Evolutionary conservation across 2,888 invertebrate species (phyloP), one percentile per base, ranked within the genome.

Genomic region (Raillietiella orientalis): DNA sequence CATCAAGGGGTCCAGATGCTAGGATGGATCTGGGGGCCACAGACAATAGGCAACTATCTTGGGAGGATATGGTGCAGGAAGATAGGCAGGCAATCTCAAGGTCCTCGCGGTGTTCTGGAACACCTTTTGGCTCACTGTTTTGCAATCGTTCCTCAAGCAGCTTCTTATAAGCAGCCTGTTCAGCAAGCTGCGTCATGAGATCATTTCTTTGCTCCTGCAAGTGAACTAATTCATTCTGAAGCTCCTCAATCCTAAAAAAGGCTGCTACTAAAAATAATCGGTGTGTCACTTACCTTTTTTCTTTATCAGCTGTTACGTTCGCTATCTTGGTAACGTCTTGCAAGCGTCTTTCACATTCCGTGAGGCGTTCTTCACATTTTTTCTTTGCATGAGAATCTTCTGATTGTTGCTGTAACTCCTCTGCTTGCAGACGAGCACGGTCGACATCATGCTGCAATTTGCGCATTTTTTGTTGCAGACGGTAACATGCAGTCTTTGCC

Each of bases 181-280:
- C 62, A 34, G 62, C 62, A 12, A 67, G 53, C 37, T 64, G 62
- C 38, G 62, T 60, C 39, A 62, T 63, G 24, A 70, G 47, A 38
- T 65, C 64, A 26, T 69, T 67, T 39, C 70, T 56, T 40, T 69
- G 62, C 38, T 66, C 66, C 38, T 63, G 65, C 1, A 67, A 69
- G 5, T 61, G 58, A 38, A 62, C 60, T 3, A 71, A 46, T 35
- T 66, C 69, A 31, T 58, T 59, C 40, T 70, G 65, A 33, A 69
- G 51, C 38, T 67, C 64, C 36, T 61, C 54, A 5, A 69, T 56
- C 39, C 34, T 36, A 15, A n/a, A 15, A 29, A 28, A 21, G 10
- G 9, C 17, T 21, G 11, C 16, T 3, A 11, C 21, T 15, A 14
- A 20, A 21, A 17, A 15, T 8, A 29, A 16, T n/a, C n/a, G 12